Evolutionary conservation across 2,113 vertebrate species (phyloP).

Genomic region (Muntiacus muntjak): DNA sequence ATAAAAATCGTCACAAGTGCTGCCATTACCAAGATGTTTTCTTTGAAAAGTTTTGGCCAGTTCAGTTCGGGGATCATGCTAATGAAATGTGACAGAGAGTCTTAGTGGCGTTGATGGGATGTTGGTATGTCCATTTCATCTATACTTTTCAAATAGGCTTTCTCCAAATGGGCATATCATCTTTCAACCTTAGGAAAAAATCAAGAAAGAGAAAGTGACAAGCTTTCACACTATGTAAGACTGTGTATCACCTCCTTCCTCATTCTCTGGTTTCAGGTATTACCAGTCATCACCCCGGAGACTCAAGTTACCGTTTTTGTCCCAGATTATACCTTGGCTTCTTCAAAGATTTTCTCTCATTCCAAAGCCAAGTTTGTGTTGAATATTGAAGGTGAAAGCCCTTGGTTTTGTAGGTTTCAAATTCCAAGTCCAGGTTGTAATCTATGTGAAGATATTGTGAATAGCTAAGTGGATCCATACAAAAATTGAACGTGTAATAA

Average conservation of each 20-base stretch:
- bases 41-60: not conserved
- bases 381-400: not conserved
- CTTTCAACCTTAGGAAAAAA: conserved; percentile 70
- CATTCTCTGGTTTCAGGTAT: conserved; percentile 53
- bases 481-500: not conserved
- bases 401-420: not conserved
- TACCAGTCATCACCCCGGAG: conserved; percentile 47
- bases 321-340: not conserved
- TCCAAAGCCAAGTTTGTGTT: not conserved
- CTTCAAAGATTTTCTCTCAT: not conserved
- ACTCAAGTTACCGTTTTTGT: conserved; percentile 16
- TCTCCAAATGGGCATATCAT: conserved; percentile 63
- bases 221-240: conserved; percentile 69
- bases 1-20: not conserved
- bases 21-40: conserved; percentile 11
- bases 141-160: conserved; percentile 66
- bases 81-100: conserved; percentile 58
- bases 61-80: conserved; percentile 37
- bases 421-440: not conserved
- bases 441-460: not conserved
- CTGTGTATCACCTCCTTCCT: conserved; percentile 58
- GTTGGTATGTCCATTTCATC: not conserved
- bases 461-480: not conserved
- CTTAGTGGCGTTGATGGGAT: conserved; percentile 56
- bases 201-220: conserved; percentile 76